Evolutionary conservation across 92 coral and sea anemone genomes (phyloP).

Genomic region (Galaxea fascicularis): DNA sequence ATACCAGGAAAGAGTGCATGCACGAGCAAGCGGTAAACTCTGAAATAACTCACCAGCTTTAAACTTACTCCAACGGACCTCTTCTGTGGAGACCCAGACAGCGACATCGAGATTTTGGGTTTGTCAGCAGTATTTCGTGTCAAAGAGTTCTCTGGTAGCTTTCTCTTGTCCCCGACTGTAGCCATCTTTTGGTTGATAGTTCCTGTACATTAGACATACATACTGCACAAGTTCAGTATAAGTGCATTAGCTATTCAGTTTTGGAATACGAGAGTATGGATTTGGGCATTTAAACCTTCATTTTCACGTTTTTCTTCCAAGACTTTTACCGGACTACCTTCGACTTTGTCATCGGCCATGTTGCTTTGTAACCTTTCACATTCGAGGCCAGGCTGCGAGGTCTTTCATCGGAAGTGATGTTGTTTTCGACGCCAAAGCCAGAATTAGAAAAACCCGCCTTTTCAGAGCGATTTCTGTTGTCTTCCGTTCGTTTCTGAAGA

Average conservation of each 20-base stretch:
- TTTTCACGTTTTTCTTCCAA: conserved; percentile 24
- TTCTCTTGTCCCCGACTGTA: conserved; percentile 48
- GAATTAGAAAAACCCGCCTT: conserved; percentile 43
- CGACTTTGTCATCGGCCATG: conserved; percentile 32
- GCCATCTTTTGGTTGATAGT: conserved; percentile 10
- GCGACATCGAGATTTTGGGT: conserved; percentile 63
- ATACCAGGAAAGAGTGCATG: neutral
- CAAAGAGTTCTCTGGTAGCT: conserved; percentile 25
- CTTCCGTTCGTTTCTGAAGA: conserved; percentile 21
- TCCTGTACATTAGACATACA: conserved; percentile 59
- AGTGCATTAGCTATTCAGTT: conserved; percentile 18
- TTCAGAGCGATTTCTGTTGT: conserved; percentile 18
- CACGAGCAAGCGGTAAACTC: neutral
- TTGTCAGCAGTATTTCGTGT: conserved; percentile 15
- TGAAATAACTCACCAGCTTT: conserved; percentile 57
- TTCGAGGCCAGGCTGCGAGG: conserved; percentile 30
- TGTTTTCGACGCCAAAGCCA: conserved; percentile 31
- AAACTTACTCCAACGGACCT: conserved; percentile 51
- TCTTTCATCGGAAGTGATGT: conserved; percentile 34
- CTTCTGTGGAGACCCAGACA: conserved; percentile 47
- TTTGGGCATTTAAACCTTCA: conserved; percentile 45
- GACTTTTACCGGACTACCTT: neutral
- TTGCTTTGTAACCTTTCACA: conserved; percentile 32
- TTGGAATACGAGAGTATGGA: conserved; percentile 43
- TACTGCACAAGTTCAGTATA: conserved; percentile 52